Evolutionary conservation across 2,113 vertebrate genomes (phyloP), one percentile per base, ranked within the genome.

Genomic region (Corvus cornix): DNA sequence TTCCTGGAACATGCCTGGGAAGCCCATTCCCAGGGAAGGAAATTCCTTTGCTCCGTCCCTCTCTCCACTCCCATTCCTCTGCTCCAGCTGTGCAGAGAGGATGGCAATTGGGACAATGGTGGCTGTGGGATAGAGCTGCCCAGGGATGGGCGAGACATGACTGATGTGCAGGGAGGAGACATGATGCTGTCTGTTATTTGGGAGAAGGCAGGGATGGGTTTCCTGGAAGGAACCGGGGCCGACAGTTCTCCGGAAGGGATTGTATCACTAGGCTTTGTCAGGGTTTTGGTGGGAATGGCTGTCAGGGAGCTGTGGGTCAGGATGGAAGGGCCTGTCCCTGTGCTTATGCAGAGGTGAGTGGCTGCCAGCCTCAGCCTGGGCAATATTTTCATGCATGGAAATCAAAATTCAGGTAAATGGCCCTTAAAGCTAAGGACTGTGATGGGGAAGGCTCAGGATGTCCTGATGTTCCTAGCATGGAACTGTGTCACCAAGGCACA

Each of bases 1-100:
- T 96, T 95, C 90, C 95, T 96, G 96, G 68, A 94, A 84, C 76
- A 16, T 78, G 68, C 63, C 35, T 0, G 8, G 87, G 78, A 75
- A 91, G 13, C 41, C 76, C 60, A 89, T 96, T 95, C 79, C 86
- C 73, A 73, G 92, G 92, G 90, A 96, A 93, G 95, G 96, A 97
- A 96, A 95, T 92, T 90, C 76, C 85, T 82, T 21, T 1, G 26
- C 31, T 91, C 78, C 0, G 4, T 73, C 60, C 48, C 31, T 84
- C 55, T 82, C 84, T 93, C 41, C 1, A 5, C 81, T 84, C 58
- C 56, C 46, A 35, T 72, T 26, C 18, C 55, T 86, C 86, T 78
- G 73, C 91, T 91, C 56, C 0, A 2, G 18, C 30, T 0, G 2
- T 21, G 39, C 2, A 2, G 53, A 76, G 63, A 39, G 26, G 48